These are phyloP conservation scores for Metellina segmentata DNA, from an alignment of 2,888 invertebrate genomes.

Conservation along the genomic window DNA sequence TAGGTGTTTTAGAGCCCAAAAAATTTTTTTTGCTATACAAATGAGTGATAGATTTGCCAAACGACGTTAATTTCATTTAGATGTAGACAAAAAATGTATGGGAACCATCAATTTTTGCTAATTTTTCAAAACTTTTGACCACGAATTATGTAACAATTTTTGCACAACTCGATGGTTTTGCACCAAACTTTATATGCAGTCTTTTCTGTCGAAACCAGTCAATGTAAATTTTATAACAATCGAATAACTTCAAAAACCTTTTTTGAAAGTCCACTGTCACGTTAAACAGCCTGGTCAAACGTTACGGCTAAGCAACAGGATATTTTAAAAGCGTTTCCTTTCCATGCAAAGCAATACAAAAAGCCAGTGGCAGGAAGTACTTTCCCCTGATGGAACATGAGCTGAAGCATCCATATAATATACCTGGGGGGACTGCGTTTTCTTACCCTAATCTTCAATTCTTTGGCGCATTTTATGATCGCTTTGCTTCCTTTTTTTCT, in stretches of 20 bases:
- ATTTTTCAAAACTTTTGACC: too few species aligned
- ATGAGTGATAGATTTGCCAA: too few species aligned
- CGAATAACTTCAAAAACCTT: background rate
- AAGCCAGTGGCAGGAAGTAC: slow-evolving; percentile 10
- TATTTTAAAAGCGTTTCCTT: background rate
- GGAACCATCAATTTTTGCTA: too few species aligned
- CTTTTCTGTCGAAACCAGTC: too few species aligned
- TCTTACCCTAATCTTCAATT: background rate
- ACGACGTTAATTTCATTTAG: too few species aligned
- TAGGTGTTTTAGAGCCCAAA: too few species aligned
- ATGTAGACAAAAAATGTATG: too few species aligned
- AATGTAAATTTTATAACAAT: too few species aligned
- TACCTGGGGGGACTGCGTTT: background rate
- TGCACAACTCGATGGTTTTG: too few species aligned
- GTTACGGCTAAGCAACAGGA: background rate
- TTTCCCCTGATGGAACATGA: background rate
- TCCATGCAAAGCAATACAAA: background rate
- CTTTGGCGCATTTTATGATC: background rate
- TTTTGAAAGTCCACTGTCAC: background rate
- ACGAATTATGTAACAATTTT: too few species aligned
- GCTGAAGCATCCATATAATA: background rate
- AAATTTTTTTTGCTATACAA: too few species aligned
- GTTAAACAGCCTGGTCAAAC: background rate
- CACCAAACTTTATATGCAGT: too few species aligned
- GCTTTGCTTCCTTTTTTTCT: background rate